phyloP scores from a whole-genome alignment of 35 echinoderm and acorn worm species.

The Holothuria glaberrima region DNA sequence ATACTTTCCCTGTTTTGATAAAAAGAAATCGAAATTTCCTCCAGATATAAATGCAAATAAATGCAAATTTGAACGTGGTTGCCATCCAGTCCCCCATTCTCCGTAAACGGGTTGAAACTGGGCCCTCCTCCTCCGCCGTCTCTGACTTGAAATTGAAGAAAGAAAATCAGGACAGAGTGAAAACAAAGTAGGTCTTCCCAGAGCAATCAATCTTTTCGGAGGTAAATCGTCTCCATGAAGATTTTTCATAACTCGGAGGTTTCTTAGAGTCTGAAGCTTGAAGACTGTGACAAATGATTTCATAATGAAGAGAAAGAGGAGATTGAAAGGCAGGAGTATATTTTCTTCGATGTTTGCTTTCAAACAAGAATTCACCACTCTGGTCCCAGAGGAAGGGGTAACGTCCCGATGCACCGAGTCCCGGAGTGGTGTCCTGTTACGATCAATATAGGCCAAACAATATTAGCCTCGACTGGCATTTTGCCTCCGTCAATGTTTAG shows the following conservation, averaged over 20 bases:
- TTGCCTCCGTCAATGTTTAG: conserved; percentile 19
- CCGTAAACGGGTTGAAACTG: conserved; percentile 35
- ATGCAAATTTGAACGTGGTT: conserved; percentile 48
- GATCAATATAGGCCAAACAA: conserved; percentile 56
- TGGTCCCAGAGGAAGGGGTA: conserved; percentile 8
- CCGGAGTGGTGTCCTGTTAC: conserved; percentile 36
- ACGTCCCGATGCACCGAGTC: conserved; percentile 27
- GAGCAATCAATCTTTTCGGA: conserved; percentile 53
- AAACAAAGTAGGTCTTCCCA: conserved; percentile 47
- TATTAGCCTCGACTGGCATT: conserved; percentile 25
- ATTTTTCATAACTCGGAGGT: conserved; percentile 50
- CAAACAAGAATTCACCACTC: not conserved
- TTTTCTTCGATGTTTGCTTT: conserved; percentile 5
- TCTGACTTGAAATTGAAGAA: conserved; percentile 45
- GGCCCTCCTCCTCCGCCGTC: conserved; percentile 17
- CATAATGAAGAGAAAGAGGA: conserved; percentile 36
- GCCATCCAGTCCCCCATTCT: conserved; percentile 39
- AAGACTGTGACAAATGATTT: conserved; percentile 40
- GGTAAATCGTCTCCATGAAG: conserved; percentile 32
- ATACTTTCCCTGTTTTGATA: conserved; percentile 15
- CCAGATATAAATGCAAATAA: conserved; percentile 53
- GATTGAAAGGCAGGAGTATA: conserved; percentile 32
- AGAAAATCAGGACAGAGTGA: conserved; percentile 39
- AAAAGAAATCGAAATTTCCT: conserved; percentile 45
- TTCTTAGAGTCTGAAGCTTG: not conserved